phyloP scores from a whole-genome alignment of 2,797 vertebrate genomes.

The Gymnocypris eckloni region DNA sequence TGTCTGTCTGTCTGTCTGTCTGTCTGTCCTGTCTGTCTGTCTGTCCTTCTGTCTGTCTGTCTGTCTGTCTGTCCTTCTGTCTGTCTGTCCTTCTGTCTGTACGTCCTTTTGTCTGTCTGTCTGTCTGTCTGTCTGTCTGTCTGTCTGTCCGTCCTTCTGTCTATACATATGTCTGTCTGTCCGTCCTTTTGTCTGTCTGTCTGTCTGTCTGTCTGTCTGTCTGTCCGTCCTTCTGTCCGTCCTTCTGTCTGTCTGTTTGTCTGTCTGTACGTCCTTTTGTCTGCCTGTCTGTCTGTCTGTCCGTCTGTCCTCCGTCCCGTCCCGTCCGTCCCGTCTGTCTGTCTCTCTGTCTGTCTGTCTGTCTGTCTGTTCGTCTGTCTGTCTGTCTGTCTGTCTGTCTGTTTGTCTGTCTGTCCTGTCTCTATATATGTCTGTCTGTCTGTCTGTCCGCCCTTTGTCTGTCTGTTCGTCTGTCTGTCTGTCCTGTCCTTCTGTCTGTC shows the following conservation, averaged over 20 bases:
- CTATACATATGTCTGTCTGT: background rate
- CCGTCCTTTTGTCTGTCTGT: fast-evolving
- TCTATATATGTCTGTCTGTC: too few relatives aligned
- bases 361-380: background rate
- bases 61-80: fast-evolving
- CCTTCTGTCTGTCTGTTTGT: background rate
- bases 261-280: background rate
- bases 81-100: background rate
- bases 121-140: background rate
- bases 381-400: background rate
- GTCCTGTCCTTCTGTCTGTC: fast-evolving
- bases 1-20: fast-evolving
- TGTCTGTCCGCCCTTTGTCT: background rate
- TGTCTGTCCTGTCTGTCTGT: background rate
- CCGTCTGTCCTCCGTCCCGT: too few relatives aligned
- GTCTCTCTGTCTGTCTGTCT: too few relatives aligned
- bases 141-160: fast-evolving
- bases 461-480: background rate
- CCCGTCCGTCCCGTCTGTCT: too few relatives aligned
- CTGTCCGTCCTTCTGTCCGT: background rate
- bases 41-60: fast-evolving
- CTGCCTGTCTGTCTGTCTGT: fast-evolving
- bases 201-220: too few relatives aligned
- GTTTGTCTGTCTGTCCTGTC: background rate
- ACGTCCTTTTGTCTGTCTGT: too few relatives aligned